Conservation (phyloP, 2,888 invertebrate genomes). For the Cephus spinipes region DNA sequence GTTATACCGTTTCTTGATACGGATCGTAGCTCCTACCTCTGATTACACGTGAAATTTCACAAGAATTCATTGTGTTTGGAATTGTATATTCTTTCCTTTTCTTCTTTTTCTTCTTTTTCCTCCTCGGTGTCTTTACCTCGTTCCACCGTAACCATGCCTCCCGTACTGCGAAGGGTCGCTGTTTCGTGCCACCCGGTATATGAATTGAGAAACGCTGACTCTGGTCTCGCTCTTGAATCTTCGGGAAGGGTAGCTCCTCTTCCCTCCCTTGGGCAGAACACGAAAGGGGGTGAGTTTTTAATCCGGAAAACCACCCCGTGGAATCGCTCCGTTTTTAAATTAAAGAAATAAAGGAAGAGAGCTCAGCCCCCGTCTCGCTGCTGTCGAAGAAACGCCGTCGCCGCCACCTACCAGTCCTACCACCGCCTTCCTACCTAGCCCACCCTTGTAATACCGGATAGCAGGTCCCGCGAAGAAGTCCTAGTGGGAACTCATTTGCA, state of each 20-base stretch:
- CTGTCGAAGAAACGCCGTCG: background rate
- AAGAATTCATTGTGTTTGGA: background rate
- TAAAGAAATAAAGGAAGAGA: constrained; percentile 55
- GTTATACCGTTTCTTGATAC: background rate
- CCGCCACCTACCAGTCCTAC: background rate
- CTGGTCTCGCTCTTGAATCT: constrained; percentile 17
- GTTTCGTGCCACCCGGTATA: background rate
- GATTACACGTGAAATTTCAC: background rate
- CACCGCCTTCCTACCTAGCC: background rate
- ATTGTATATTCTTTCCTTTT: background rate
- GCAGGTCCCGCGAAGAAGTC: constrained; percentile 24
- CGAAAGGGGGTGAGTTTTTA: constrained; percentile 44
- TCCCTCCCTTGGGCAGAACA: background rate
- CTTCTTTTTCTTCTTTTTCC: background rate
- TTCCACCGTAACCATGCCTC: background rate
- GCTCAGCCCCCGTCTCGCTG: constrained; percentile 25
- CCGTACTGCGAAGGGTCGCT: background rate
- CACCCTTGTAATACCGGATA: constrained; percentile 9
- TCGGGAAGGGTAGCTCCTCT: background rate
- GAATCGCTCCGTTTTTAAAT: constrained; percentile 58
- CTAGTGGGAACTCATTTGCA: constrained; percentile 61
- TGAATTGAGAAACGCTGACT: constrained; percentile 5
- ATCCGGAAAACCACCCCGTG: constrained; percentile 50
- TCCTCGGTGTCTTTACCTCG: background rate
- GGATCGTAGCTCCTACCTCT: background rate